Percentiles rank a stretch among this genome's conserved stretches.
These are phyloP conservation scores for Luidia sarsii DNA, from an alignment of 53 echinoderm and acorn worm species.

Conservation along the genomic window DNA sequence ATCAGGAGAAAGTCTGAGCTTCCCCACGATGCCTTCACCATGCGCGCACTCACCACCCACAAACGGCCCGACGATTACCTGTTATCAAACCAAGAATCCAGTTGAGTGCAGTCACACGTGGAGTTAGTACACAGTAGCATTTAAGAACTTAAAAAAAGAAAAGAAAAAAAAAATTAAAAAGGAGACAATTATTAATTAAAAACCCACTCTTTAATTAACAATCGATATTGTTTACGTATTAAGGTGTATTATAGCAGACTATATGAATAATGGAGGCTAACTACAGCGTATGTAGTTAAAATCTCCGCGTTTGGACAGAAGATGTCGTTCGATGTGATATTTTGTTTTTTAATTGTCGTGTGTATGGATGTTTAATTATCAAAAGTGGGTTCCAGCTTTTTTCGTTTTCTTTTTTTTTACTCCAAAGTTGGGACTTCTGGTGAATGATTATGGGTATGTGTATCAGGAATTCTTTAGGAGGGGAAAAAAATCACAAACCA, in stretches of 20 bases:
- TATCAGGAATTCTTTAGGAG: no score
- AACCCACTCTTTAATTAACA: background rate
- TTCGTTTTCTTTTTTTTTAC: no score
- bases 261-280: slow-evolving; percentile 42
- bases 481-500: no score
- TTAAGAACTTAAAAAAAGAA: background rate
- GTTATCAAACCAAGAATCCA: slow-evolving; percentile 77
- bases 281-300: slow-evolving; percentile 14
- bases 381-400: slow-evolving; percentile 16
- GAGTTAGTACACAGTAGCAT: no score
- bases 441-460: no score
- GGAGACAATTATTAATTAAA: no score
- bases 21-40: slow-evolving; percentile 86
- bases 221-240: slow-evolving; percentile 38
- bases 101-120: slow-evolving; percentile 30
- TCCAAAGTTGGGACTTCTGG: no score
- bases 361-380: slow-evolving; percentile 38
- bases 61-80: slow-evolving; percentile 92
- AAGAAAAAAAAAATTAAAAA: slow-evolving; percentile 7
- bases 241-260: slow-evolving; percentile 52
- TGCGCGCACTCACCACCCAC: slow-evolving; percentile 83
- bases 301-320: slow-evolving; percentile 35
- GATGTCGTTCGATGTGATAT: slow-evolving; percentile 36
- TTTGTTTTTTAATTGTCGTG: slow-evolving; percentile 18
- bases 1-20: slow-evolving; percentile 97